Evolutionary conservation across 92 coral and sea anemone genomes (phyloP), one percentile per base, ranked within the genome.

Genomic region (Epizoanthus stellaris): DNA sequence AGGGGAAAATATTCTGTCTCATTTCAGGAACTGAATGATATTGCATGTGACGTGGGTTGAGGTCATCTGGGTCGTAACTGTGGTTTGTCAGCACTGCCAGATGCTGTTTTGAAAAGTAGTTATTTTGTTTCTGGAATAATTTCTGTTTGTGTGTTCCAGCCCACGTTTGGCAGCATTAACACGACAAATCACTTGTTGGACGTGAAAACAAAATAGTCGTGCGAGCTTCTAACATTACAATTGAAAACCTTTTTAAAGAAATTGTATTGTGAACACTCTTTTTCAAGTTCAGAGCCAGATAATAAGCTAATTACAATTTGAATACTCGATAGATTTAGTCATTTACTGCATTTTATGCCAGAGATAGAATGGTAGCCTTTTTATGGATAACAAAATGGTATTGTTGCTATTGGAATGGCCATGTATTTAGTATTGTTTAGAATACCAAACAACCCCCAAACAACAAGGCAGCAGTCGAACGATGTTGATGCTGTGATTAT

Each of bases 1-100:
- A 43, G 83, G 83, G 53, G 14, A 64, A 62, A 79, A 10, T 79
- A 79, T 79, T 79, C 67, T 45, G 70, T 42, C 23, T 20, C 16
- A 73, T 73, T 73, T 73, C 13, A 58, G 60, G 64, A 34, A 76
- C 63, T 61, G 69, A 60, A 40, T 60, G 70, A 19, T 16, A 57
- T 21, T 21, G 19, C 21, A 40, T 64, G 14, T 79, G 83, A 64
- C 83, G 83, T 79, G 34, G 71, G 45, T 21, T 2, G 56, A 63
- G 83, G 56, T 61, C 54, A 59, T 2, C 20, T 76, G 77, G 82
- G 56, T 39, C 82, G 17, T 53, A 64, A 58, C 40, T 64, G 83
- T 23, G 61, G 61, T 43, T 43, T 38, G 36, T 47, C 23, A 19
- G 0, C 68, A 61, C 77, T 20, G 47, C 63, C 19, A 73, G 60